Base-by-base conservation (phyloP, 2,888 invertebrate genomes). In the Drosophila longiperda region DNA sequence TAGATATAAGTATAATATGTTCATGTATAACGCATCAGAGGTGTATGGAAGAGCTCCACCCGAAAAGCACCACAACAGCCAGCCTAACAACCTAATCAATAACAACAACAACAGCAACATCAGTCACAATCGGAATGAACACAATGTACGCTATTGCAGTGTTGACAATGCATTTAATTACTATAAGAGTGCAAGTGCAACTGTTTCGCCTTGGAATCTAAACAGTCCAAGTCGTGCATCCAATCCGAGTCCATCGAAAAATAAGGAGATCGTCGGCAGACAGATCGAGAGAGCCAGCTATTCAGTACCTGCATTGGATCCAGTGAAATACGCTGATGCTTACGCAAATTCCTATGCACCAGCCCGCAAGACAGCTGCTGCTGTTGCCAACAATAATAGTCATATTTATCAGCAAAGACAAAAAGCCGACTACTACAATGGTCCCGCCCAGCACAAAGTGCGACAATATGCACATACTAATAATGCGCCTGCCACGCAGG, bases 141-240 rank as follows among this genome's bases (percentile, higher is more conserved):
- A 64, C 26, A 53, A 66, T 32, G 20, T 67, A 48, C 79, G 83
- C 32, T 83, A 69, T 40, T 68, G 64, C 53, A 73, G 64, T 66
- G 75, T 59, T 55, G 89, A 86, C 62, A 88, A 78, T 75, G 83
- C 83, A 72, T 72, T 87, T 57, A 85, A 77, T 52, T 88, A 78
- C 50, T 88, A 75, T 57, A 86, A 73, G 29, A 82, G 73, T 52
- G 68, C 66, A 5, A 65, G 68, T 23, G 34, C 53, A 23, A 63
- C 53, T 33, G 58, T 23, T 29, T 52, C 73, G 9, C 2, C 45
- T 9, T 87, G 84, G 84, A 66, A 45, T 12, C 53, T 42, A 20
- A 73, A 80, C 40, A 83, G 70, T 52, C 50, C 83, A 58, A 73
- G 15, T 49, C 68, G 59, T 33, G 59, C 83, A 57, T 12, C 62